Evolutionary conservation across 2,888 invertebrate species (phyloP), one percentile per base, ranked within the genome.

Genomic region (Epistrophe eligans): DNA sequence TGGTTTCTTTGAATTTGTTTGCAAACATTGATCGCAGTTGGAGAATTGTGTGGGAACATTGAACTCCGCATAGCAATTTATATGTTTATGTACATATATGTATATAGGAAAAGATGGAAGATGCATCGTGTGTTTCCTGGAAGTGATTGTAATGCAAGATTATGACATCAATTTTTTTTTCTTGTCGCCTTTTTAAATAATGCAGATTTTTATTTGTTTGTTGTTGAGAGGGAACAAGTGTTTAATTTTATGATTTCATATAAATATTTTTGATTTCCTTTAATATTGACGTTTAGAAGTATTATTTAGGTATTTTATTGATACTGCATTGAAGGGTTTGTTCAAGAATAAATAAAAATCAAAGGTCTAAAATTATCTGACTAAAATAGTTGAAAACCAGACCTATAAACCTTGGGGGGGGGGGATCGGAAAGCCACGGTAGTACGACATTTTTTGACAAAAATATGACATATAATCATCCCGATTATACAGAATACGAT

Each of bases 131-230:
- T 43, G 72, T 45, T 87, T 87, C 87, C 83, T 87, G 87, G 87
- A 87, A 87, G 74, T 72, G 87, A 87, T 87, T 87, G 83, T 79
- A 76, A 87, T 87, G 87, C 87, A 79, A 87, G 87, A 87, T 87
- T 87, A 87, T 87, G 87, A 76, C 79, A 74, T 67, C 35, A 60
- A 32, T 38, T n/a, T 66, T 70, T 66, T 70, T 43, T 57, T 72
- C 45, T 70, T 57, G 70, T 70, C 70, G 52, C 70, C 62, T 58
- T 67, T 72, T 72, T 43, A 45, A 52, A 62, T 76, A 52, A 62
- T 76, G 70, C n/a, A 52, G 45, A 66, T 67, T 70, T 40, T 35
- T 35, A 32, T 32, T 32, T 35, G 6, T 35, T 28, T 19, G n/a
- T 45, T 4, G 11, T 55, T 13, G 50, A 52, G 57, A 19, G 1